phyloP scores from a whole-genome alignment of 2,797 vertebrate genomes.

The Sebastes aleutianus region DNA sequence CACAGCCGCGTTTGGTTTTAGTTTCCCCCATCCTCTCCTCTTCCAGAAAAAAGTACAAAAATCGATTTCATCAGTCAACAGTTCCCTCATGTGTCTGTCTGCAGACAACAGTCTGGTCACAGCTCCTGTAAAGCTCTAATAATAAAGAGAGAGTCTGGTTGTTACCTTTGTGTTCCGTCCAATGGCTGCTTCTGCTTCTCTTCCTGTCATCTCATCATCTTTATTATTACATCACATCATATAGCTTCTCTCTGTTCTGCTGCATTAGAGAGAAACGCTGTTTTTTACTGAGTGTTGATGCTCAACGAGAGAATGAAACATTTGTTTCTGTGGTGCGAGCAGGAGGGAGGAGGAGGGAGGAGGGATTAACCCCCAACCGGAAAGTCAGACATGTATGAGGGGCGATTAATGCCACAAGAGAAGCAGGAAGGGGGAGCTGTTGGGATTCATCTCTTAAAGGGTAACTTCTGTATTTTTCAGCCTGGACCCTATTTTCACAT shows the following conservation, averaged over 20 bases:
- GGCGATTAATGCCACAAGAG: conserved; percentile 6
- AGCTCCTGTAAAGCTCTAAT: not conserved
- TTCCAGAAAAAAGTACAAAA: not conserved
- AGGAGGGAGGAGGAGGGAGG: not conserved
- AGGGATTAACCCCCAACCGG: conserved; percentile 31
- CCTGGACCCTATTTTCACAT: no score
- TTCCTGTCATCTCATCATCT: not conserved
- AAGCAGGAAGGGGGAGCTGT: not conserved
- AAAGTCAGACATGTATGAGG: conserved; percentile 1
- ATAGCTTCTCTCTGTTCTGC: not conserved
- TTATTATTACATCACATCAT: no score
- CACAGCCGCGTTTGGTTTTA: not conserved
- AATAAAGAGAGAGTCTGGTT: not conserved
- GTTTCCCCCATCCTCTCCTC: not conserved
- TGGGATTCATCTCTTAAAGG: not conserved
- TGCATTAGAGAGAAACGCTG: not conserved
- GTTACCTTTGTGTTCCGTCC: not conserved
- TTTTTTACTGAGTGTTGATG: not conserved
- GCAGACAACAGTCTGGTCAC: not conserved
- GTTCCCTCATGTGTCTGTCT: not conserved
- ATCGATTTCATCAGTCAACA: not conserved
- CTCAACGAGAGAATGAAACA: not conserved
- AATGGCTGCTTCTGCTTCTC: not conserved
- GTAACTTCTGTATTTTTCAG: no score
- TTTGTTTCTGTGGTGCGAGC: conserved; percentile 1